Conservation (phyloP, 2,888 invertebrate species). For the Emmelina monodactyla region DNA sequence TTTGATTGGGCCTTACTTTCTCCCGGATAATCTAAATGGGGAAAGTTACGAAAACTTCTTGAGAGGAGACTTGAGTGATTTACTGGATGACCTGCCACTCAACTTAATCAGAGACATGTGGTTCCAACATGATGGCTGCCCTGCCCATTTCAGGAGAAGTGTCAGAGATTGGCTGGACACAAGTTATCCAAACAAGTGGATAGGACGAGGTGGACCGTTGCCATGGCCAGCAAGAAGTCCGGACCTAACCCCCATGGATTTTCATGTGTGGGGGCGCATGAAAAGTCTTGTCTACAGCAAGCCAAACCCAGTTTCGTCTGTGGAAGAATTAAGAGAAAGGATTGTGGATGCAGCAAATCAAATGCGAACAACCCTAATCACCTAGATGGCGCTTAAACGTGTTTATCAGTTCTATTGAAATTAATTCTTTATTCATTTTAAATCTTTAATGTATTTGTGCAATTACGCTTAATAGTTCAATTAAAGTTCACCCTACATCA, state of each 20-base stretch:
- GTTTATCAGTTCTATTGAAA: too few species aligned
- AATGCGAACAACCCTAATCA: too few species aligned
- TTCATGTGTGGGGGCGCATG: neutral
- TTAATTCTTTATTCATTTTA: too few species aligned
- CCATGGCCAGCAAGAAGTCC: conserved; percentile 14
- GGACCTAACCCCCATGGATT: too few species aligned
- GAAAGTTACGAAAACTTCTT: conserved; percentile 8
- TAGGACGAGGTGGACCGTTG: conserved; percentile 6
- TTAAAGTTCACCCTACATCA: too few species aligned
- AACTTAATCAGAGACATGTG: conserved; percentile 14
- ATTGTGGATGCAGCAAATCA: conserved; percentile 10
- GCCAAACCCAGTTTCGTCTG: conserved; percentile 10
- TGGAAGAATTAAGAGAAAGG: conserved; percentile 11
- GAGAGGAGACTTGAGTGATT: conserved; percentile 1
- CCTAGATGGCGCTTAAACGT: too few species aligned
- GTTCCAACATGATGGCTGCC: conserved; percentile 8
- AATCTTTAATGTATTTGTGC: too few species aligned
- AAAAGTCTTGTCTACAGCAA: conserved; percentile 12
- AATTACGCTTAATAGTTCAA: too few species aligned
- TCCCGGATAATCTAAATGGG: conserved; percentile 14
- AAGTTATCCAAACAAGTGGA: conserved; percentile 1
- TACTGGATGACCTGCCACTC: conserved; percentile 13
- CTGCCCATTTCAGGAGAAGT: conserved; percentile 16
- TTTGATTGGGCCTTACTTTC: conserved; percentile 16
- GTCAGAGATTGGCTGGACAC: conserved; percentile 2